Percentiles rank a stretch among this genome's conserved stretches.
phyloP scores from a whole-genome alignment of 2,113 vertebrate species.

The Lichenostomus cassidix region DNA sequence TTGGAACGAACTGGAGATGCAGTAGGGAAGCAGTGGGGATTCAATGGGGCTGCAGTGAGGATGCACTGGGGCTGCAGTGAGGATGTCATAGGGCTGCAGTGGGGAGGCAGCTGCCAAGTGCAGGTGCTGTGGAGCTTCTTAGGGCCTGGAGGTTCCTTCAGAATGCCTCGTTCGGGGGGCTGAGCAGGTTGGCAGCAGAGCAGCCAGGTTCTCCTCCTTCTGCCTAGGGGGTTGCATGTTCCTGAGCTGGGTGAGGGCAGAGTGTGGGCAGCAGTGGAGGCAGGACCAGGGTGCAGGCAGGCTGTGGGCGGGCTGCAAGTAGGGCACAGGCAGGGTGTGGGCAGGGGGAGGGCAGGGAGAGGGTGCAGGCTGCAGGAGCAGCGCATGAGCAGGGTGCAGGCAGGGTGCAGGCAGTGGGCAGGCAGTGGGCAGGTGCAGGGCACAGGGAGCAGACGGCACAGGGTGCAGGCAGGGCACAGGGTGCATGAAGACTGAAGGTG shows the following conservation, averaged over 20 bases:
- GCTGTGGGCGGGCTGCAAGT: neutral
- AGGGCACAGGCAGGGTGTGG: neutral
- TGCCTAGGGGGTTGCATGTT: neutral
- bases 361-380: neutral
- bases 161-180: neutral
- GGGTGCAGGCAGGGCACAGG: neutral
- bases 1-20: neutral
- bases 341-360: neutral
- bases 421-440: neutral
- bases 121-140: neutral
- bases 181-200: neutral
- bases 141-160: neutral
- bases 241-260: neutral
- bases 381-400: neutral
- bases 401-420: neutral
- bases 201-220: neutral
- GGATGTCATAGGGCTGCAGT: neutral
- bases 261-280: neutral
- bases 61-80: neutral
- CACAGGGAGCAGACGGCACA: neutral
- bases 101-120: neutral
- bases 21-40: neutral
- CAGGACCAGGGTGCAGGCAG: neutral
- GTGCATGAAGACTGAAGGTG: neutral
- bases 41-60: neutral